phyloP scores from a whole-genome alignment of 2,888 invertebrate genomes.

The Bruchidius siliquastri region DNA sequence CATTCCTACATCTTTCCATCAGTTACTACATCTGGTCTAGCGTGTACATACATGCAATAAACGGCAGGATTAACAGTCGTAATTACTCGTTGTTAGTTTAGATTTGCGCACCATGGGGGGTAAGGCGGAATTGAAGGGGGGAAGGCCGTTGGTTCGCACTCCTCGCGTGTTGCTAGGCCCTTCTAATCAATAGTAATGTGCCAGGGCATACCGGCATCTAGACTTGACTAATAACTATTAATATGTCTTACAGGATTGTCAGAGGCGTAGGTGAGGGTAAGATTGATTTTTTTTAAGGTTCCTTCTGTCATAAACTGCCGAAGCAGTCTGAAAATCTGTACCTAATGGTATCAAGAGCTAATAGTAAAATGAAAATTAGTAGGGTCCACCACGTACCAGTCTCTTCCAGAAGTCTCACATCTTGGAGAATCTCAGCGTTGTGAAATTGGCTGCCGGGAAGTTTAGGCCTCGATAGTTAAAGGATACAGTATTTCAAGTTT shows the following conservation, averaged over 20 bases:
- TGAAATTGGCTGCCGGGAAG: no score
- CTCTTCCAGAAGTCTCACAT: no score
- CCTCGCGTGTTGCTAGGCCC: constrained; percentile 37
- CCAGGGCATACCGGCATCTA: constrained; percentile 34
- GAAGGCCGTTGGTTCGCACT: not conserved
- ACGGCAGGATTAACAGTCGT: constrained; percentile 23
- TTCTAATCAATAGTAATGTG: constrained; percentile 45
- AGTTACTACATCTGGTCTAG: not conserved
- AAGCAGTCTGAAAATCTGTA: no score
- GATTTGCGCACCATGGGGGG: constrained; percentile 41
- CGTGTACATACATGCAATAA: constrained; percentile 2
- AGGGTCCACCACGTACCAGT: no score
- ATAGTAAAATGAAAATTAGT: no score
- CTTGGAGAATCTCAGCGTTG: no score
- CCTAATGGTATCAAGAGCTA: no score
- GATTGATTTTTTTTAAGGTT: no score
- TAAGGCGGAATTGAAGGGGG: not conserved
- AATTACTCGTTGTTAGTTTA: constrained; percentile 39
- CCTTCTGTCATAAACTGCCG: no score
- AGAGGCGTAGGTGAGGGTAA: not conserved
- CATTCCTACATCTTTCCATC: not conserved
- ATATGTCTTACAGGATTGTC: constrained; percentile 39
- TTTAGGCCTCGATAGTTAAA: no score
- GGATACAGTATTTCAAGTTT: no score
- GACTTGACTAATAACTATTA: constrained; percentile 48